A percentile compares a stretch with the other conserved stretches of the same genome.
These are phyloP conservation scores for Pachydiplax longipennis DNA, from an alignment of 2,888 invertebrate genomes.

Conservation along the genomic window DNA sequence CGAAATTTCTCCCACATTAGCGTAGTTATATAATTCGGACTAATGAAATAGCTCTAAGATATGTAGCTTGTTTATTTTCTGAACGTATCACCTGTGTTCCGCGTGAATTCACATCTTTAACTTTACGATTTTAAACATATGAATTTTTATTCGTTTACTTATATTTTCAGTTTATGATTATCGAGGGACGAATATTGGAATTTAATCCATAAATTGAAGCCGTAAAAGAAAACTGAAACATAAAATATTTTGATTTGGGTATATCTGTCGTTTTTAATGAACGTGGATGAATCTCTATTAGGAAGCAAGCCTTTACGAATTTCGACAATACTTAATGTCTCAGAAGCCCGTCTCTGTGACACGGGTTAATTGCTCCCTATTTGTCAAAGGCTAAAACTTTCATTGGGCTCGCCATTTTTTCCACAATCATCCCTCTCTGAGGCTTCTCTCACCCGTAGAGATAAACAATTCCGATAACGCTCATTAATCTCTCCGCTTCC, in stretches of 20 bases:
- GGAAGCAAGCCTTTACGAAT: slow-evolving; percentile 17
- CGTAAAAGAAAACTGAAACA: neutral
- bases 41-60: too few relatives aligned
- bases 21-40: too few relatives aligned
- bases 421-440: slow-evolving; percentile 14
- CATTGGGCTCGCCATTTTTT: slow-evolving; percentile 32
- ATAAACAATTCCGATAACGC: slow-evolving; percentile 43
- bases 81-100: too few relatives aligned
- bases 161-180: too few relatives aligned
- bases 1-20: too few relatives aligned
- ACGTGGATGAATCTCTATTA: slow-evolving; percentile 18
- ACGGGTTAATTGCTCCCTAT: slow-evolving; percentile 38
- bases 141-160: too few relatives aligned
- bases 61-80: too few relatives aligned
- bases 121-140: too few relatives aligned
- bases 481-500: slow-evolving; percentile 23
- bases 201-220: too few relatives aligned
- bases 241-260: neutral
- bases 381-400: slow-evolving; percentile 39
- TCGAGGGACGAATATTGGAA: too few relatives aligned
- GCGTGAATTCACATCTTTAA: too few relatives aligned
- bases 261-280: neutral
- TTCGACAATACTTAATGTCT: slow-evolving; percentile 14
- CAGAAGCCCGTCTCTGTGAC: slow-evolving; percentile 12
- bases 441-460: neutral